Evolutionary conservation across 1,140 invertebrate genomes (phyloP).

Genomic region (Brachionus plicatilis): DNA sequence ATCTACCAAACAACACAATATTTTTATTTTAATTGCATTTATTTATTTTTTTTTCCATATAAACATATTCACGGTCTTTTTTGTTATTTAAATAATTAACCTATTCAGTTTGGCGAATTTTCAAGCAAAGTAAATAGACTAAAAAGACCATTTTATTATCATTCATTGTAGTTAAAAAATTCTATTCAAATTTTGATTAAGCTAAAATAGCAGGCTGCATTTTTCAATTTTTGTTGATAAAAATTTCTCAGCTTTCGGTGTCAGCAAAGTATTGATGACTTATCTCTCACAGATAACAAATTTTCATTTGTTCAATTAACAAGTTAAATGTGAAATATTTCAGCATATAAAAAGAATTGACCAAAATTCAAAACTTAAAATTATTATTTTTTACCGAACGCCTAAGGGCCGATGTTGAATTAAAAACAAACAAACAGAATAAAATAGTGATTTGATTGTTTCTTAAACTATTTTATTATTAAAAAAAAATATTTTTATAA

Average conservation of each 20-base stretch:
- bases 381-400: too few species aligned
- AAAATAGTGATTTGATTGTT: too few species aligned
- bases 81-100: neutral
- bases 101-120: neutral
- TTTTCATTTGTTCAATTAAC: neutral
- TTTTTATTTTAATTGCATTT: neutral
- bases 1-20: neutral
- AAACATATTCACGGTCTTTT: neutral
- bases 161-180: neutral
- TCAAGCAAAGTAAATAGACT: neutral
- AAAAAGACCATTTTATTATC: neutral
- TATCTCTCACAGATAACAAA: neutral
- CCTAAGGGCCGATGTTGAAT: too few species aligned
- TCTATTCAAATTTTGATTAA: neutral
- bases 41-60: neutral
- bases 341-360: neutral
- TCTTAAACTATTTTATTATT: neutral
- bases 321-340: neutral
- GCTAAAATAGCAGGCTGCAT: neutral
- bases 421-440: too few species aligned
- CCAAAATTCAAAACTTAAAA: neutral
- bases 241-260: neutral
- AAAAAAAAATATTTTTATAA: neutral
- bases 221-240: neutral
- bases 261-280: neutral